Base-by-base conservation (phyloP, 2,888 invertebrate species). In the Pemphredon lugubris region DNA sequence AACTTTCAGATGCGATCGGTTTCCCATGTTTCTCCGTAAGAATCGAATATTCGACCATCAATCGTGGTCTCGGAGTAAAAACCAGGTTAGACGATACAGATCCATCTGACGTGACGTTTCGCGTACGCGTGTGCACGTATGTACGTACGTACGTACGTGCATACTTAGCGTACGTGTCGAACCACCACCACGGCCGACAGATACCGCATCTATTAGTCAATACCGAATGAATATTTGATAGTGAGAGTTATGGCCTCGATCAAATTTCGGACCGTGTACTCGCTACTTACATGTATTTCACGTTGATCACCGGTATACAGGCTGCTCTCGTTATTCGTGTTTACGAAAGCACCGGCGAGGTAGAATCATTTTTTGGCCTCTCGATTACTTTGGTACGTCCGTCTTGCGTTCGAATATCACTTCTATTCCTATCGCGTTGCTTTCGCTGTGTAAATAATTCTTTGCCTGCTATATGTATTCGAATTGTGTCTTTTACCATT, bases 141-240 rank as follows among this genome's bases (percentile, higher is more conserved):
- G 44, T 32, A 21, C 48, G 26, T 11, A 13, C 57, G 26, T 51
- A 32, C 50, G 40, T 50, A 13, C 50, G 21, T 53, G 16, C 53
- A 48, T 44, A 51, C 42, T 77, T 76, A 66, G 66, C 51, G 47
- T 54, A 48, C 50, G 74, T 58, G 60, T 57, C 40, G 21, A 34
- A 5, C 34, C 32, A 14, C 67, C 23, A 48, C 18, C 61, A 68
- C n/a, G 58, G 34, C 75, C 75, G 70, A 75, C 81, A 75, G 81
- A 76, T 71, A 79, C 77, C 73, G 71, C 75, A 82, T 83, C 82
- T 84, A 85, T 86, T 85, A 84, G 84, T 84, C 84, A 85, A 84
- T 83, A 75, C 75, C 40, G 74, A 74, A 81, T 86, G 82, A 86
- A 86, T 86, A 81, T 85, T 86, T 86, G 82, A 85, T 85, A 67